phyloP scores from a whole-genome alignment of 1,140 invertebrate species.

The Eumaeus atala region DNA sequence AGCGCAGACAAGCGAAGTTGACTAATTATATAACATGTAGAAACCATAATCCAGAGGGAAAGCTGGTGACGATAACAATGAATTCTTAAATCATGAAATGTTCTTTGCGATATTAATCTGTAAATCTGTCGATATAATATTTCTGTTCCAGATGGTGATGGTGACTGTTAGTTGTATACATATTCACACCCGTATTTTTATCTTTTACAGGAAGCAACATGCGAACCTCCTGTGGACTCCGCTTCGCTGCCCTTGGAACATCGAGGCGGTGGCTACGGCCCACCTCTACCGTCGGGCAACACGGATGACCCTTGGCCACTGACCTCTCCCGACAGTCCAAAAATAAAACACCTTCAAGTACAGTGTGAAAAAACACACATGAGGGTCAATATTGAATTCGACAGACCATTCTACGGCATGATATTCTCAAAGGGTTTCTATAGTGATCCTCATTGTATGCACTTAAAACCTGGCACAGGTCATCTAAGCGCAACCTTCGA shows the following conservation, averaged over 20 bases:
- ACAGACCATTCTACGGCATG: conserved; percentile 95
- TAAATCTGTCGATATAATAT: too few relatives aligned
- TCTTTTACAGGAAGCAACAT: conserved; percentile 79
- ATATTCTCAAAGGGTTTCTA: conserved; percentile 96
- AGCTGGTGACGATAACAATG: too few relatives aligned
- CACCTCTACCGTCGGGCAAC: conserved; percentile 76
- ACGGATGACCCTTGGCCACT: conserved; percentile 89
- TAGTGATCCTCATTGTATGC: conserved; percentile 92
- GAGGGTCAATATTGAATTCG: conserved; percentile 95
- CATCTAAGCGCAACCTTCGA: conserved; percentile 93
- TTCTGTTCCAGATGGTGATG: too few relatives aligned
- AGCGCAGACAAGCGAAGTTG: too few relatives aligned
- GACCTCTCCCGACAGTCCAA: conserved; percentile 88
- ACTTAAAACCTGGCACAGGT: conserved; percentile 91
- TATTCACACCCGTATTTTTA: neutral
- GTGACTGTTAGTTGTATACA: neutral
- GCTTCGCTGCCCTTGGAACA: conserved; percentile 87
- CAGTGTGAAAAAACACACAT: conserved; percentile 97
- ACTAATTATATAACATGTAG: too few relatives aligned
- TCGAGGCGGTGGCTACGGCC: conserved; percentile 79
- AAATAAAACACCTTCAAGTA: conserved; percentile 93
- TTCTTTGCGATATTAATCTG: too few relatives aligned
- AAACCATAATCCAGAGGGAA: too few relatives aligned
- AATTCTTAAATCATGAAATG: too few relatives aligned
- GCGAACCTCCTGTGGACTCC: conserved; percentile 85